phyloP scores from a whole-genome alignment of 1,140 invertebrate species.

The Frieseomelitta varia region DNA sequence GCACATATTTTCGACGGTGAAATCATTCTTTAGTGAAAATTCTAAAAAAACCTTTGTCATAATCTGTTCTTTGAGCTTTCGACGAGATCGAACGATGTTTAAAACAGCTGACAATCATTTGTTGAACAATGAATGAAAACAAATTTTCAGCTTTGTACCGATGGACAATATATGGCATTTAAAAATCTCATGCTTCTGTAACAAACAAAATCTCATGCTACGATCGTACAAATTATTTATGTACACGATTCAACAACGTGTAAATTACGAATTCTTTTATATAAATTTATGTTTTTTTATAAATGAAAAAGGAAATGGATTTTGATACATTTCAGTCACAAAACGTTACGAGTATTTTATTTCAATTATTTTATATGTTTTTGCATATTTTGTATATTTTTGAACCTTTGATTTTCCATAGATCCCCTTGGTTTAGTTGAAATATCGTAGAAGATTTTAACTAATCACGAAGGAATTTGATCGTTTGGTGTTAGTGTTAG shows the following conservation, averaged over 20 bases:
- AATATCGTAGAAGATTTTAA: not conserved
- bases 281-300: not conserved
- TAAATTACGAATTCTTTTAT: not conserved
- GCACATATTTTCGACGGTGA: constrained; percentile 36
- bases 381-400: not conserved
- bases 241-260: not conserved
- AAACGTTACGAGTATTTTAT: not conserved
- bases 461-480: not conserved
- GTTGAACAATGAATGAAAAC: not conserved
- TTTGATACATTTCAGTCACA: not conserved
- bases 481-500: not conserved
- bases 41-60: constrained; percentile 39
- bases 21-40: constrained; percentile 24
- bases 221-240: not conserved
- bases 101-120: constrained; percentile 12
- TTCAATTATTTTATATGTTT: not conserved
- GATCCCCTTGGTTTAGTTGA: not conserved
- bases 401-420: not conserved
- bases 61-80: not conserved
- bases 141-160: not conserved
- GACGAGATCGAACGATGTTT: constrained; percentile 9
- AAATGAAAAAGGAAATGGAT: not conserved
- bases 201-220: not conserved
- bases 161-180: constrained; percentile 1
- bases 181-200: not conserved